These are phyloP conservation scores for Neolamprologus modestus DNA, from an alignment of 2,113 vertebrate genomes.

Conservation along the genomic window DNA sequence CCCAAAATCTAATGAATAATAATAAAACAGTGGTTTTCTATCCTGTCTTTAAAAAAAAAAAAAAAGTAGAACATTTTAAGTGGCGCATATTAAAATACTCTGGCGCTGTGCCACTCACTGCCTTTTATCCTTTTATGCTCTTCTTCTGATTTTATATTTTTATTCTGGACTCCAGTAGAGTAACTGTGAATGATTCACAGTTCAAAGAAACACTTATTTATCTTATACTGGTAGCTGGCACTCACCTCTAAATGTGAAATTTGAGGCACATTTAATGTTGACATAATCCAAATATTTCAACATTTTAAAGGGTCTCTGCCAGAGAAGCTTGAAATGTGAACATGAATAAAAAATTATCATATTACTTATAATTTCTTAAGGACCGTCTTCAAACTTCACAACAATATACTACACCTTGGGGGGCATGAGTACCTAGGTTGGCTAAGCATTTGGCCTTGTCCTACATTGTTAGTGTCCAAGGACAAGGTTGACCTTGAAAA, in stretches of 20 bases:
- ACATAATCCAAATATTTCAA: not conserved
- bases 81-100: not conserved
- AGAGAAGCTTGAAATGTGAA: not conserved
- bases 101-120: not conserved
- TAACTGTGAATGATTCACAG: not conserved
- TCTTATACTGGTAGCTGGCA: not conserved
- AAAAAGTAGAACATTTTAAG: not conserved
- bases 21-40: not conserved
- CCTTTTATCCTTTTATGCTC: not conserved
- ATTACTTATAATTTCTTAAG: not conserved
- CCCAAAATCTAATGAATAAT: not conserved
- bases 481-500: not conserved
- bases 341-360: fast-evolving
- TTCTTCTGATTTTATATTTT: not conserved
- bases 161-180: not conserved
- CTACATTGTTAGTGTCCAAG: not conserved
- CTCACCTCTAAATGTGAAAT: not conserved
- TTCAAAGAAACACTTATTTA: not conserved
- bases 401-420: not conserved
- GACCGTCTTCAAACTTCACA: not conserved
- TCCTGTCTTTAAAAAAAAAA: not conserved
- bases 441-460: not conserved
- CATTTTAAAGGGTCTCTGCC: not conserved
- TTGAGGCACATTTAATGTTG: not conserved
- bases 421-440: not conserved